phyloP scores from a whole-genome alignment of 2,888 invertebrate genomes.

The Octonoba sinensis region DNA sequence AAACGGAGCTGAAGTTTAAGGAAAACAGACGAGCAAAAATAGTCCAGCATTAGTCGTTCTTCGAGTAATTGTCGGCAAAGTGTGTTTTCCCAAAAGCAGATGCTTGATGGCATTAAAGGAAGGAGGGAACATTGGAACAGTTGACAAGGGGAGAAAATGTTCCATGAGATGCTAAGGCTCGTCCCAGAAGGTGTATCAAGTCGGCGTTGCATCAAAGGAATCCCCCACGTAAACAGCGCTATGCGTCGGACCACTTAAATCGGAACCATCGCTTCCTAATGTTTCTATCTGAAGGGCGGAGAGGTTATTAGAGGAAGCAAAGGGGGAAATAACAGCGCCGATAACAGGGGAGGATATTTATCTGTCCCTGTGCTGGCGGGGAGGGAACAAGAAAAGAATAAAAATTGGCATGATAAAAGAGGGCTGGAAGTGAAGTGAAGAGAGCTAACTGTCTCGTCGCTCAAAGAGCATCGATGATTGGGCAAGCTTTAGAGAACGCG shows the following conservation, averaged over 20 bases:
- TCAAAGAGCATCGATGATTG: constrained; percentile 55
- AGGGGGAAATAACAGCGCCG: constrained; percentile 28
- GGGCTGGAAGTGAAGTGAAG: too few species aligned
- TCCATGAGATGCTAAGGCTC: constrained; percentile 39
- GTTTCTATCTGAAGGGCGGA: constrained; percentile 10
- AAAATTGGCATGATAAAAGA: background rate
- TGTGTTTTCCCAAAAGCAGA: constrained; percentile 19
- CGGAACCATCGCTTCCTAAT: constrained; percentile 48
- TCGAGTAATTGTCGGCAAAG: constrained; percentile 45
- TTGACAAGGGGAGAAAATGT: constrained; percentile 20
- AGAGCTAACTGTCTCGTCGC: background rate
- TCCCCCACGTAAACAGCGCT: constrained; percentile 28
- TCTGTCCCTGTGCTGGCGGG: constrained; percentile 3
- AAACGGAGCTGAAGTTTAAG: background rate
- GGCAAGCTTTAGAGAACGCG: background rate
- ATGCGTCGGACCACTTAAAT: constrained; percentile 46
- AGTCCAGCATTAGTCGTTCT: constrained; percentile 1
- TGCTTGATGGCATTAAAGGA: constrained; percentile 14
- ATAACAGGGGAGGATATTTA: constrained; percentile 2
- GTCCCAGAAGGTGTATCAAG: constrained; percentile 41
- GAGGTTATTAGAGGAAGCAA: constrained; percentile 51
- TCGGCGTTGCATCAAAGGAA: constrained; percentile 54
- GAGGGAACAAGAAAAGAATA: constrained; percentile 15
- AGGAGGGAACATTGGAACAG: constrained; percentile 10
- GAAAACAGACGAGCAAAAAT: constrained; percentile 6